Evolutionary conservation across 1,140 invertebrate genomes (phyloP), one percentile per base, ranked within the genome.

Genomic region (Penaeus chinensis): DNA sequence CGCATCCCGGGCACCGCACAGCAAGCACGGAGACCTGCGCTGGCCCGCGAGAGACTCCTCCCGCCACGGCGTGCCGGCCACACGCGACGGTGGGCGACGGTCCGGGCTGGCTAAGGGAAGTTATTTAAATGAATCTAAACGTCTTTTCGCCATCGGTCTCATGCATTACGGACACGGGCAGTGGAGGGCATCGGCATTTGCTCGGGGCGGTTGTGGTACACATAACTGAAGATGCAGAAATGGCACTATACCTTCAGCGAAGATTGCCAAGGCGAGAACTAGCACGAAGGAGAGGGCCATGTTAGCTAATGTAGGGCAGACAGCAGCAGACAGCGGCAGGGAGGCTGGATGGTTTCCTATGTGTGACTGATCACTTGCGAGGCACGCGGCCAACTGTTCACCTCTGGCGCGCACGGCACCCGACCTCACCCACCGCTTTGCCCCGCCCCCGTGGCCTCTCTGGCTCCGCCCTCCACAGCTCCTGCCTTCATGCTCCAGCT

Each of bases 321-420:
- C 54, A 54, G 54, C 54, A 54, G 54, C 54, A 54, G 54, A 54
- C 54, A 54, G 54, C 54, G 54, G 71, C 71, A 19, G 71, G 71
- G 71, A 42, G 27, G 24, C 54, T 13, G 54, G 54, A 54, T 54
- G 54, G 54, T 54, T 54, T 16, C 54, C 54, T 54, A 54, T 54
- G 71, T 27, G 22, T 76, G 71, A 76, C 71, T 76, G 71, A 76
- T 76, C 71, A 76, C 71, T 76, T n/a, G 71, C 42, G 71, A 76
- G 71, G 71, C 71, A 76, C 71, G 71, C 71, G 71, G 71, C 27
- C 71, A 42, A 76, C 71, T 76, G 71, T 76, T 76, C 71, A 27
- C 22, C 71, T 76, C 71, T 42, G 27, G 71, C 71, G 71, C 71
- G 71, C 71, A 76, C 71, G 42, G 71, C 18, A 27, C 71, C 22